Evolutionary conservation across 2,797 vertebrate genomes (phyloP), one percentile per base, ranked within the genome.

Genomic region (Hypotaenidia philippensis): DNA sequence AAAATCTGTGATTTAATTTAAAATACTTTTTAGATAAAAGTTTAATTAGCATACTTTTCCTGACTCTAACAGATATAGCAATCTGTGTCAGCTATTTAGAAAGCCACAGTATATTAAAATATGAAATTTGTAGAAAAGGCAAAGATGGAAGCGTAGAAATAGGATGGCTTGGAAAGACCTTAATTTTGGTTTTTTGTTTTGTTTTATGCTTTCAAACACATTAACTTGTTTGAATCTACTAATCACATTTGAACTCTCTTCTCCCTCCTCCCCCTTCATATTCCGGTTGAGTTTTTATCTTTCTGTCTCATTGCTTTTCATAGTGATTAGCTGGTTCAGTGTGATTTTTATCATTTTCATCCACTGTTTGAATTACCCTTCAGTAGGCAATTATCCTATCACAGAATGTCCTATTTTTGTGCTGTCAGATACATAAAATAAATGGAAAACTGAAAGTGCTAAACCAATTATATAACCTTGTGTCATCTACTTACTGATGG

Each of bases 361-460:
- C 87, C 90, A 70, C 79, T 94, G 91, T 97, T 97, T 97, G 96
- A 97, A 98, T 98, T 98, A 97, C 94, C 96, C 89, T 97, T 95
- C 86, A 97, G 93, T 83, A 82, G 96, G 96, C 96, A 98, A 98
- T 98, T 98, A 98, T 97, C 96, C 96, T 97, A 98, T 98, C 98
- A 97, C 91, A 95, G 88, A 96, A 94, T 96, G 97, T 95, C 94
- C 96, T 95, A 93, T 97, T 98, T 98, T 97, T 93, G 83, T 94
- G 94, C 97, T 76, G 84, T 97, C 97, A 97, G 97, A 96, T 96
- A 95, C 95, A 90, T 96, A 96, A 94, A 96, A 97, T 97, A 97
- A 97, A 98, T 97, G 97, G 91, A 95, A 97, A 95, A 94, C 93
- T 95, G 80, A 81, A 95, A 96, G 97, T 96, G 90, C 91, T 90